A percentile compares a stretch with the other conserved stretches of the same genome.
Conservation (phyloP, 30 jellyfish, hydroid and myxozoan species). For the Aurelia aurita complex sp. Pacific region DNA sequence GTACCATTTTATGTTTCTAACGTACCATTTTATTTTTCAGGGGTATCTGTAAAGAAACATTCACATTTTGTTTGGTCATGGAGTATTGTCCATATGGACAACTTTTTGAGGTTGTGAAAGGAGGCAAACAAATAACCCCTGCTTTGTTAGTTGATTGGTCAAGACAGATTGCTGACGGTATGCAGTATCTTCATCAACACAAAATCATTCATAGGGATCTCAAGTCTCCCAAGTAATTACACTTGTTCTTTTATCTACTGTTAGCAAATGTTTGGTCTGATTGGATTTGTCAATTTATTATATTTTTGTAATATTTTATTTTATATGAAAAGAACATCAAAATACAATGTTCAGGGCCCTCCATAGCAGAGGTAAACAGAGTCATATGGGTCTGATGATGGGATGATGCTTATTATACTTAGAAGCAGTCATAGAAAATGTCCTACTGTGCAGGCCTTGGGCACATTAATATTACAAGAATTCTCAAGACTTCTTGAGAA, state of each 20-base stretch:
- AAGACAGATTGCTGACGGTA: constrained; percentile 98
- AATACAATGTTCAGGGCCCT: too few relatives aligned
- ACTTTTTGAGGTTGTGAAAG: constrained; percentile 89
- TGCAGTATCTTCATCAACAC: constrained; percentile 92
- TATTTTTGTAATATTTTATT: too few relatives aligned
- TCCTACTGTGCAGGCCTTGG: too few relatives aligned
- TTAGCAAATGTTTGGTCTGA: neutral
- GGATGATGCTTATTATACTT: too few relatives aligned
- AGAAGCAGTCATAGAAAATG: too few relatives aligned
- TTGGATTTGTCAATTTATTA: neutral
- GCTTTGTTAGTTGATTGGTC: constrained; percentile 96
- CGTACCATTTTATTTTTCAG: constrained; percentile 33
- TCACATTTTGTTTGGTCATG: constrained; percentile 91
- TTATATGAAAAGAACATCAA: too few relatives aligned
- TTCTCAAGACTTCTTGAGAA: too few relatives aligned
- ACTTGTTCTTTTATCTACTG: neutral
- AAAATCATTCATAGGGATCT: constrained; percentile 95
- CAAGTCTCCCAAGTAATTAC: constrained; percentile 96
- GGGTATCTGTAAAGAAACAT: constrained; percentile 93
- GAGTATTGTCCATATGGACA: constrained; percentile 99
- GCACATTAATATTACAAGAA: too few relatives aligned
- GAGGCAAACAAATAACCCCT: constrained; percentile 92
- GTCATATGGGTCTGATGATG: too few relatives aligned
- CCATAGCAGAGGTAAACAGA: too few relatives aligned
- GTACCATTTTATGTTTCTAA: too few relatives aligned